phyloP scores from a whole-genome alignment of 2,888 invertebrate species.

The Eristalinus sepulchralis region DNA sequence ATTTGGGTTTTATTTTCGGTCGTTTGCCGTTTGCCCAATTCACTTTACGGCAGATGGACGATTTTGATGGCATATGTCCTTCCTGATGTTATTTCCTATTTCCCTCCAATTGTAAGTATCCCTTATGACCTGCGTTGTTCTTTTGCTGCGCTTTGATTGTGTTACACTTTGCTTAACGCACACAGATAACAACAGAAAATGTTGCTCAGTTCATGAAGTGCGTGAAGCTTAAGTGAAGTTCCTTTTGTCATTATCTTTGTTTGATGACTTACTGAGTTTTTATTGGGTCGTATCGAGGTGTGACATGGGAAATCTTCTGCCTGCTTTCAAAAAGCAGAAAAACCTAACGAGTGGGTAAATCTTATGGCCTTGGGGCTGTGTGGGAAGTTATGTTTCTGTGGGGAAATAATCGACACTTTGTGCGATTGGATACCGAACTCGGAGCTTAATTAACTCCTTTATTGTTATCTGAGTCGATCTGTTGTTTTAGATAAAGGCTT shows the following conservation, averaged over 20 bases:
- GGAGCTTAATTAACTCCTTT: too few species aligned
- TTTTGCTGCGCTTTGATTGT: not conserved
- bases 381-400: too few species aligned
- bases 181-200: too few species aligned
- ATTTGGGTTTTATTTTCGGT: not conserved
- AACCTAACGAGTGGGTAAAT: too few species aligned
- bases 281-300: not conserved
- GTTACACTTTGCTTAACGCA: not conserved
- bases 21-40: not conserved
- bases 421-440: too few species aligned
- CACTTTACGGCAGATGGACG: not conserved
- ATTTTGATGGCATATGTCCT: not conserved
- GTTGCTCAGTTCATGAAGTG: not conserved
- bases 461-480: too few species aligned
- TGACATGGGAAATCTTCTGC: too few species aligned
- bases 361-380: too few species aligned
- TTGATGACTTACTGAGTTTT: not conserved
- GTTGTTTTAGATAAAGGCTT: too few species aligned
- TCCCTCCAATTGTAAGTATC: not conserved
- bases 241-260: not conserved
- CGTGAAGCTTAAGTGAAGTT: not conserved
- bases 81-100: not conserved
- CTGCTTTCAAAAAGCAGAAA: too few species aligned
- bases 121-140: not conserved
- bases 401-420: too few species aligned